Evolutionary conservation across 2,888 invertebrate species (phyloP), one percentile per base, ranked within the genome.

Genomic region (Stratiomys singularior): DNA sequence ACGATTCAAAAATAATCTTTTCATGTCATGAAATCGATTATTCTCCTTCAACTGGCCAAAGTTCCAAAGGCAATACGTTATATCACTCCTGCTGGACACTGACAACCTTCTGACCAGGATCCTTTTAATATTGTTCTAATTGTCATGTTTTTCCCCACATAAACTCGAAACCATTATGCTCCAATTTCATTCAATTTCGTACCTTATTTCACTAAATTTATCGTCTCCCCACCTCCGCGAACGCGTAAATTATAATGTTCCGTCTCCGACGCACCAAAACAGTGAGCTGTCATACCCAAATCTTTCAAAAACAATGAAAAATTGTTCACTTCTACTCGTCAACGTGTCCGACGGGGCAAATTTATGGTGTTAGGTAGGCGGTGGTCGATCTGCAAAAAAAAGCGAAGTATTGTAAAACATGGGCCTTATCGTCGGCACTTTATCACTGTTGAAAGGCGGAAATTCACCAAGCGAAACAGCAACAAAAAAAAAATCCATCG

Each of bases 321-420:
- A 74, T 74, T 74, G 74, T 74, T 74, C 60, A 74, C 74, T 52
- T 74, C 74, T 74, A 27, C 60, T 74, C 74, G 74, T 74, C 74
- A 74, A 37, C 58, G 30, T 60, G 74, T 74, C 74, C 60, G 58
- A 37, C 60, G 13, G 44, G 25, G 30, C 21, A 74, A 74, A 74
- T 74, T 74, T 74, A 74, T 74, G 21, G 74, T 30, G 74, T 74
- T 60, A 74, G 74, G 60, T 74, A 74, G 37, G 74, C 58, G 37
- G 74, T 37, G 46, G 15, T 21, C 74, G 74, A 30, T n/a, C 37
- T 13, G 23, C 13, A 60, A 74, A 69, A n/a, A n/a, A 69, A 69
- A 72, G 52, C 58, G 9, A 60, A 30, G 74, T 60, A 37, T 74
- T 74, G 74, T 60, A 74, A 44, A 74, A 74, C 74, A 74, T 60